Conservation (phyloP, 2,888 invertebrate genomes). For the Hydrotaea cyrtoneurina region DNA sequence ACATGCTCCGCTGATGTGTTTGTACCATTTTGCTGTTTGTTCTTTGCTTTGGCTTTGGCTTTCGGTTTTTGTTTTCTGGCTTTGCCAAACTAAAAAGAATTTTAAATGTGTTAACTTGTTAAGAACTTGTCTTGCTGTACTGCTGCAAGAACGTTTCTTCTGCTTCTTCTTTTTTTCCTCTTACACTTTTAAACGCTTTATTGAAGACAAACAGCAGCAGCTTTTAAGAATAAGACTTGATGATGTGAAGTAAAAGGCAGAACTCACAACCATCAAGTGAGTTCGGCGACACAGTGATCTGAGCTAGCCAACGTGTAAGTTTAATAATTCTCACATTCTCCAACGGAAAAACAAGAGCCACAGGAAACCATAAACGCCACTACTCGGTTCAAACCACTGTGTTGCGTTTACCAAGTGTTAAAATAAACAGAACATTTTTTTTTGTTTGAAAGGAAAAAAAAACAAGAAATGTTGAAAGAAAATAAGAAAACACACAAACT, state of each 20-base stretch:
- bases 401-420: not conserved
- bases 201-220: not conserved
- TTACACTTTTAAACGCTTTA: constrained; percentile 6
- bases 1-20: no score
- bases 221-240: not conserved
- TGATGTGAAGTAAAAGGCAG: not conserved
- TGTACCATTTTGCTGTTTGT: not conserved
- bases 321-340: no score
- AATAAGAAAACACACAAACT: not conserved
- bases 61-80: not conserved
- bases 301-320: no score
- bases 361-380: no score
- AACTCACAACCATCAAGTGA: not conserved
- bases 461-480: not conserved
- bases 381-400: no score
- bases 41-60: not conserved
- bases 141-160: not conserved
- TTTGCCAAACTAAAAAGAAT: constrained; percentile 41
- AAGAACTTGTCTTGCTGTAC: constrained; percentile 19
- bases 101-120: constrained; percentile 63
- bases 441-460: not conserved
- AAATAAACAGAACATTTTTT: not conserved
- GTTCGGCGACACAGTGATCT: not conserved
- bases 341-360: no score
- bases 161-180: not conserved